Conservation (phyloP, 2,888 invertebrate genomes). For the Theodoxus fluviatilis region DNA sequence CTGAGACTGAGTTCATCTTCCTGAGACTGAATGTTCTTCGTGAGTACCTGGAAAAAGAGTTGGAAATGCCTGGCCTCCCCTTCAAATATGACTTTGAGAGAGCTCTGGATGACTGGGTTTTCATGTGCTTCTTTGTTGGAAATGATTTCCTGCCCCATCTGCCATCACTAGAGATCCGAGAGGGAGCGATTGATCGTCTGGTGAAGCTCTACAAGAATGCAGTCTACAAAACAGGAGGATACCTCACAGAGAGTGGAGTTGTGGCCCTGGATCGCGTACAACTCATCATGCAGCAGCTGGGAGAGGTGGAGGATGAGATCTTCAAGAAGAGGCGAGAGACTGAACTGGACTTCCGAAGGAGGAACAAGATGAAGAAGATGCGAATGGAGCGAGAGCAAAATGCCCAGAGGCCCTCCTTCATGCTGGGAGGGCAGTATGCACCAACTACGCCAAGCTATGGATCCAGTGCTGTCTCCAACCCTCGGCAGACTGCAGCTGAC, state of each 20-base stretch:
- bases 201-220: constrained; percentile 92
- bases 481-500: constrained; percentile 79
- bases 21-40: constrained; percentile 90
- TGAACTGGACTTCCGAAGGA: constrained; percentile 78
- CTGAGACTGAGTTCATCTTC: constrained; percentile 83
- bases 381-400: constrained; percentile 62
- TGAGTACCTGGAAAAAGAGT: constrained; percentile 90
- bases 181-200: constrained; percentile 93
- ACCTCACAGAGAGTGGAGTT: constrained; percentile 91
- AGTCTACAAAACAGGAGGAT: constrained; percentile 90
- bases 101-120: constrained; percentile 95
- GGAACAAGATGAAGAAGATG: constrained; percentile 72
- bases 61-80: constrained; percentile 85
- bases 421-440: constrained; percentile 80
- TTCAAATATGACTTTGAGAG: constrained; percentile 94
- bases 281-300: constrained; percentile 91
- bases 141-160: constrained; percentile 98
- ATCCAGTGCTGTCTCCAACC: constrained; percentile 69
- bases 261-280: constrained; percentile 93
- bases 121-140: constrained; percentile 99
- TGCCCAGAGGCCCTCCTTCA: constrained; percentile 72
- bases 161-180: constrained; percentile 95
- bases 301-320: constrained; percentile 94
- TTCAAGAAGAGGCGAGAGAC: constrained; percentile 89
- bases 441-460: constrained; percentile 69